Evolutionary conservation across 2,797 vertebrate species (phyloP).

Genomic region (Kryptopterus vitreolus): DNA sequence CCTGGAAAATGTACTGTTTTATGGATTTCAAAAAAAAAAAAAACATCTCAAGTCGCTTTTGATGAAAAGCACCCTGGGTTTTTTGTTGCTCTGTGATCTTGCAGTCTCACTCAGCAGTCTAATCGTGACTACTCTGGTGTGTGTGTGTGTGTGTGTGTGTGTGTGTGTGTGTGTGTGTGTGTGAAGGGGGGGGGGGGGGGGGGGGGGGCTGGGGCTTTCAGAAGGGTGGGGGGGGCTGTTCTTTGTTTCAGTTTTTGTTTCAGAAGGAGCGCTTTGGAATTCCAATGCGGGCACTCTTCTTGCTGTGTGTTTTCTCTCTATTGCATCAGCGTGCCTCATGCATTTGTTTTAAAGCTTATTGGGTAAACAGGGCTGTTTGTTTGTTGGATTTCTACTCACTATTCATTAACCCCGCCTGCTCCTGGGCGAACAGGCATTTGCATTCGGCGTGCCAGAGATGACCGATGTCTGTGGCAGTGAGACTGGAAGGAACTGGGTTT

Average conservation of each 20-base stretch:
- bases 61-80: conserved; percentile 46
- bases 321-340: conserved; percentile 55
- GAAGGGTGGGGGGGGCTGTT: conserved; percentile 28
- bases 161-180: no score
- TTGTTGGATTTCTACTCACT: conserved; percentile 43
- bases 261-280: conserved; percentile 49
- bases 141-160: no score
- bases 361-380: conserved; percentile 53
- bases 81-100: conserved; percentile 43
- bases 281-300: conserved; percentile 34
- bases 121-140: conserved; percentile 48
- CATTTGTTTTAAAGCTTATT: conserved; percentile 52
- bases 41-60: conserved; percentile 20
- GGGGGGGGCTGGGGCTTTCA: no score
- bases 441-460: conserved; percentile 33
- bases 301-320: conserved; percentile 47
- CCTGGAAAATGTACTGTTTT: conserved; percentile 28
- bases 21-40: conserved; percentile 9
- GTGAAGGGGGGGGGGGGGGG: no score
- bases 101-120: conserved; percentile 39
- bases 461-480: conserved; percentile 24
- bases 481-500: no score
- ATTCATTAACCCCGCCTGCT: conserved; percentile 44
- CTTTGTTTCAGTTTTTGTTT: no score
- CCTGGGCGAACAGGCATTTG: conserved; percentile 41